These are phyloP conservation scores for Agraylea sexmaculata DNA, from an alignment of 1,140 invertebrate genomes.

Conservation along the genomic window DNA sequence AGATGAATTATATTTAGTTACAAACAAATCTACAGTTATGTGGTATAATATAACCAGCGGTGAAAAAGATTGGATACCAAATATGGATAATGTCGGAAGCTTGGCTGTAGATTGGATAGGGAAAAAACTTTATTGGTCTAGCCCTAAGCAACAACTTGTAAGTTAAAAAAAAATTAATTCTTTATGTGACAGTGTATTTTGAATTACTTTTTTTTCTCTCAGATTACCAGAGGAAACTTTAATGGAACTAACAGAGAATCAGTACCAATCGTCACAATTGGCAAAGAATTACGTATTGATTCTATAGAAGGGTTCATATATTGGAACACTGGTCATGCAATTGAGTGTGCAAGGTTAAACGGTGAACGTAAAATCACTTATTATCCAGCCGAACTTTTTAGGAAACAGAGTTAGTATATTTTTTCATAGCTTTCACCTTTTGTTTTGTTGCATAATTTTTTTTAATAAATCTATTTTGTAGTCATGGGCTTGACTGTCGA, in stretches of 20 bases:
- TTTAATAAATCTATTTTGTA: slow-evolving; percentile 26
- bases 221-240: slow-evolving; percentile 57
- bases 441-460: slow-evolving; percentile 1
- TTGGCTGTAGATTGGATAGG: slow-evolving; percentile 84
- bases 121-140: slow-evolving; percentile 81
- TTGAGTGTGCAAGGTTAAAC: slow-evolving; percentile 68
- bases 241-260: slow-evolving; percentile 59
- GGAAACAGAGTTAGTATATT: slow-evolving; percentile 50
- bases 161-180: no score
- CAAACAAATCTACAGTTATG: slow-evolving; percentile 57
- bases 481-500: slow-evolving; percentile 76
- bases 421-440: not conserved
- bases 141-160: slow-evolving; percentile 68
- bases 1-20: slow-evolving; percentile 59
- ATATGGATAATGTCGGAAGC: slow-evolving; percentile 59
- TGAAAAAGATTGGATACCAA: slow-evolving; percentile 41
- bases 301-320: slow-evolving; percentile 70
- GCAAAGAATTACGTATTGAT: slow-evolving; percentile 72
- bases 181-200: no score
- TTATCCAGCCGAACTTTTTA: slow-evolving; percentile 61
- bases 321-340: slow-evolving; percentile 73
- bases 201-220: slow-evolving; percentile 10
- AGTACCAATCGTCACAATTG: slow-evolving; percentile 63
- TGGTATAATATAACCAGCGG: slow-evolving; percentile 56
- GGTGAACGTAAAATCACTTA: slow-evolving; percentile 63